Conservation (phyloP, 2,113 vertebrate genomes). For the Baryphthengus martii region DNA sequence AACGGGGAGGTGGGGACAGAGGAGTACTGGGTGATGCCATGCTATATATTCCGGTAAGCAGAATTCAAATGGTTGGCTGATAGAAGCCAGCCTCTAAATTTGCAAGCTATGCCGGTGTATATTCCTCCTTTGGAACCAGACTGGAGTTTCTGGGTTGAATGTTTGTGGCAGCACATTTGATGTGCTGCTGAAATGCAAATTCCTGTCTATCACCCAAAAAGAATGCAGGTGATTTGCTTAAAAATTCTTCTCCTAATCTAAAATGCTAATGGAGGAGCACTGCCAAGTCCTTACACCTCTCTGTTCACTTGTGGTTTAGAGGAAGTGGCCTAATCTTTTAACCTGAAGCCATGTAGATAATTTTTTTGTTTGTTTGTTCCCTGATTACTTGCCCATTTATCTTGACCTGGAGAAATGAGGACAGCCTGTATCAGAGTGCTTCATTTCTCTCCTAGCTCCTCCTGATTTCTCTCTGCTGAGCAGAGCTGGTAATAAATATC, state of each 20-base stretch:
- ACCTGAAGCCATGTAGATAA: background rate
- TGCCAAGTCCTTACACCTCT: background rate
- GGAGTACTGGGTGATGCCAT: background rate
- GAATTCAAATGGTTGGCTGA: background rate
- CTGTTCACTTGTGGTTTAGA: background rate
- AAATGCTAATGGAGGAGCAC: background rate
- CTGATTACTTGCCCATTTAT: background rate
- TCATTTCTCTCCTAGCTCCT: background rate
- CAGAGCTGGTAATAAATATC: background rate
- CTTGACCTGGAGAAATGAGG: background rate
- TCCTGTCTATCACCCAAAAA: background rate
- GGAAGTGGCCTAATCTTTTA: background rate
- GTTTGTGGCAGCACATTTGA: background rate
- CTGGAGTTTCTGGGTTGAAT: background rate
- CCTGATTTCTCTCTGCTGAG: background rate
- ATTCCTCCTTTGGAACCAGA: background rate
- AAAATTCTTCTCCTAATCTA: background rate
- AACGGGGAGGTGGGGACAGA: background rate
- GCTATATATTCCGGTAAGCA: fast-evolving
- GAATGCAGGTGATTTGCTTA: background rate
- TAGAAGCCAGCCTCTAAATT: background rate
- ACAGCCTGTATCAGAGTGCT: background rate
- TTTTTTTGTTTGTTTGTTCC: background rate
- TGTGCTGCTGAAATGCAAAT: background rate
- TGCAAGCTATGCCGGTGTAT: background rate